These are phyloP conservation scores for Botia almorhae DNA, from an alignment of 2,797 vertebrate species.

Conservation along the genomic window DNA sequence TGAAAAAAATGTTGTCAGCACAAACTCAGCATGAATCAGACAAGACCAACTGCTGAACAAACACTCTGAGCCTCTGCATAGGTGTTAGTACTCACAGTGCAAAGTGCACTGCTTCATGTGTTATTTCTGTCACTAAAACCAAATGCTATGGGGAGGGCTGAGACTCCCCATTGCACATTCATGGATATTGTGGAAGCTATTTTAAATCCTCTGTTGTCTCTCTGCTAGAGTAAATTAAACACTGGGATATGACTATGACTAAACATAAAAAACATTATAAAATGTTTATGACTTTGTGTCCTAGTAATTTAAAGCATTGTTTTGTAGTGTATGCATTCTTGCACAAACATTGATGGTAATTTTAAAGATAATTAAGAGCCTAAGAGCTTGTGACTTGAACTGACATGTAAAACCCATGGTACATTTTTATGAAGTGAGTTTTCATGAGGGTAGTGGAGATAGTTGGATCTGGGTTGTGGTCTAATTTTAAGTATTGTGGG, in stretches of 20 bases:
- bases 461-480: too few relatives aligned
- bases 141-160: slow-evolving; percentile 30
- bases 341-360: too few relatives aligned
- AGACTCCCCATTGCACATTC: slow-evolving; percentile 49
- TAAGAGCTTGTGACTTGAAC: too few relatives aligned
- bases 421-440: too few relatives aligned
- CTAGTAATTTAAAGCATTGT: too few relatives aligned
- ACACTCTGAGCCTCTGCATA: not conserved
- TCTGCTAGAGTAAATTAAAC: slow-evolving; percentile 35
- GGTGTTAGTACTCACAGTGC: slow-evolving; percentile 42
- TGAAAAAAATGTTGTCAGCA: too few relatives aligned
- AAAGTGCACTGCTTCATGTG: slow-evolving; percentile 48
- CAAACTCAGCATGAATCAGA: slow-evolving; percentile 9
- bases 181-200: slow-evolving; percentile 45
- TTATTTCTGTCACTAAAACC: slow-evolving; percentile 62
- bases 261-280: not conserved
- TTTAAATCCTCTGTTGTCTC: slow-evolving; percentile 52
- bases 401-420: too few relatives aligned
- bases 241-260: slow-evolving; percentile 43
- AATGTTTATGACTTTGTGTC: too few relatives aligned
- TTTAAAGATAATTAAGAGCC: too few relatives aligned
- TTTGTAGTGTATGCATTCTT: not conserved
- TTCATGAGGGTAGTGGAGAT: too few relatives aligned
- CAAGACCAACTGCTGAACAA: slow-evolving; percentile 32
- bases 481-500: too few relatives aligned